Percentiles rank a stretch among this genome's conserved stretches.
Conservation (phyloP, 2,888 invertebrate species). For the Melinaea marsaeus region DNA sequence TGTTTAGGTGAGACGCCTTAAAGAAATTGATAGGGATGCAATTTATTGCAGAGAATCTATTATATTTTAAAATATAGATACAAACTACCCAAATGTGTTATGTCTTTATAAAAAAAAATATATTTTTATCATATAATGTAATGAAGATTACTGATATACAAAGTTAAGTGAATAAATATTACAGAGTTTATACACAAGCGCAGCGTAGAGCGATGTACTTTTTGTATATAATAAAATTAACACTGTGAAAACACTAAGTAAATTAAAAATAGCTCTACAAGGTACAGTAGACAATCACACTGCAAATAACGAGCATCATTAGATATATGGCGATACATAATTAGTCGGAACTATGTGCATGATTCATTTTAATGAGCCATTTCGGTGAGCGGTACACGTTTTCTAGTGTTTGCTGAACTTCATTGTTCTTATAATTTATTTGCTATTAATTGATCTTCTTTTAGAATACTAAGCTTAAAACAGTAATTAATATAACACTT, state of each 20-base stretch:
- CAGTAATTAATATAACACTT: background rate
- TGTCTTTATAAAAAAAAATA: no score
- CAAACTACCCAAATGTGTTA: no score
- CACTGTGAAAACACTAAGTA: background rate
- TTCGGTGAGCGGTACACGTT: slow-evolving; percentile 25
- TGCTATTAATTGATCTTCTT: background rate
- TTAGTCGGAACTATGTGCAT: slow-evolving; percentile 23
- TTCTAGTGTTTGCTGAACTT: slow-evolving; percentile 14
- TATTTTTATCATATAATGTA: no score
- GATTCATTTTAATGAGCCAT: slow-evolving; percentile 34
- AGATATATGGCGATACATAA: slow-evolving; percentile 23
- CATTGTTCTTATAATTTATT: slow-evolving; percentile 4
- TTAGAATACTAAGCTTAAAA: background rate
- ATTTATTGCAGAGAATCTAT: no score
- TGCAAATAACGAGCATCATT: slow-evolving; percentile 1
- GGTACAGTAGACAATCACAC: background rate
- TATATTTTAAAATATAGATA: no score
- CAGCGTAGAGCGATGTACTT: no score
- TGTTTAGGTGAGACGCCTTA: no score
- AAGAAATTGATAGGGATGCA: no score
- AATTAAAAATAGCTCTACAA: background rate
- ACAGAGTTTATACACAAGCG: no score
- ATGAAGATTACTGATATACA: no score
- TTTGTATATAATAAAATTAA: no score
- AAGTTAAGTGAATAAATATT: no score